Evolutionary conservation across 2,888 invertebrate species (phyloP), one percentile per base, ranked within the genome.

Genomic region (Acleris laterana): DNA sequence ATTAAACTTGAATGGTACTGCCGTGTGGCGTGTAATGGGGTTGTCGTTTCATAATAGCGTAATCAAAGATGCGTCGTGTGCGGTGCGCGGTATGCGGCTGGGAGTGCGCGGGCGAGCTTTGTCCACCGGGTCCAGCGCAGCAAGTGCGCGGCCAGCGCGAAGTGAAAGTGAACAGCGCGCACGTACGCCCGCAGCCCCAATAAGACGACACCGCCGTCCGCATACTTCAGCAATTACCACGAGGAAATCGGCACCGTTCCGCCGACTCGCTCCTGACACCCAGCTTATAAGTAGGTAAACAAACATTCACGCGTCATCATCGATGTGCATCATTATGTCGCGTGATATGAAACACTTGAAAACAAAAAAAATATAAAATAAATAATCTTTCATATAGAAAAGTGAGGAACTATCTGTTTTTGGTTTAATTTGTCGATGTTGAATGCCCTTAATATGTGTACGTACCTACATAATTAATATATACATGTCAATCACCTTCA

Each of bases 141-240:
- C 82, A 80, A 78, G 82, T 82, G 85, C 85, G 87, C 85, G 38
- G 38, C 13, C 38, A 38, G 38, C 38, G 83, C 78, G 82, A 90
- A 92, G 92, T 92, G 92, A 92, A 93, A 92, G 92, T 93, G 90
- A 90, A 88, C 80, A 85, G 81, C 81, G 85, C 86, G 87, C 90
- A 90, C 90, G 90, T 89, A 90, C 89, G 46, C 77, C 79, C 81
- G 83, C 81, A 88, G 88, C 88, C 90, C 90, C 91, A 91, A 89
- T 90, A 90, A 90, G 90, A 91, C 88, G 89, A 89, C 89, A 87
- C 84, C 83, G 82, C 81, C 85, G 88, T 92, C 91, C 91, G 90
- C 91, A 90, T 92, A 90, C 90, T 90, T 85, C 87, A 81, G 81
- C 89, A 90, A 92, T 91, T 91, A 90, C 87, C 88, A 89, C 90